phyloP scores from a whole-genome alignment of 2,888 invertebrate genomes.

The Pharmacophagus antenor region DNA sequence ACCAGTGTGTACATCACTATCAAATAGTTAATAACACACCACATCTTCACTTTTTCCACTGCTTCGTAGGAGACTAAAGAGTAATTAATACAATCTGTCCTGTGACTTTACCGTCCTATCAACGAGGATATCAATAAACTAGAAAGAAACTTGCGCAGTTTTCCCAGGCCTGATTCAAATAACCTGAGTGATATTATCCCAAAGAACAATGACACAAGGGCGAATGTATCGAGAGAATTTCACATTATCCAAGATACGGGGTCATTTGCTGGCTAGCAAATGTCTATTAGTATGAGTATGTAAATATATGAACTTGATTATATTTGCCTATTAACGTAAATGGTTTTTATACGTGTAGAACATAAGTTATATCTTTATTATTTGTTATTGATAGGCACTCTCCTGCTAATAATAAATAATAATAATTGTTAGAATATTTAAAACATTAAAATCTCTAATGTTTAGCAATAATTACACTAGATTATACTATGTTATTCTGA shows the following conservation, averaged over 20 bases:
- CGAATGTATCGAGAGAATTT: conserved; percentile 27
- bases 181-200: conserved; percentile 42
- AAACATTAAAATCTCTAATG: too few relatives aligned
- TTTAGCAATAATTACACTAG: too few relatives aligned
- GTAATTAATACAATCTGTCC: conserved; percentile 7
- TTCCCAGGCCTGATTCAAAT: conserved; percentile 52
- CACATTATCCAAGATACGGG: conserved; percentile 11
- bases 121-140: conserved; percentile 32
- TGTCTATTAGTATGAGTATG: too few relatives aligned
- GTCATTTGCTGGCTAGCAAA: not conserved
- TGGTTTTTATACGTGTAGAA: too few relatives aligned
- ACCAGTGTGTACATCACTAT: not conserved
- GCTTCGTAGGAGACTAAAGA: not conserved
- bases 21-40: not conserved
- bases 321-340: too few relatives aligned
- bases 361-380: too few relatives aligned
- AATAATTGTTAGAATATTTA: too few relatives aligned
- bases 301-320: too few relatives aligned
- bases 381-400: too few relatives aligned
- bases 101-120: conserved; percentile 15
- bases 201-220: conserved; percentile 32
- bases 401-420: too few relatives aligned
- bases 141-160: conserved; percentile 37
- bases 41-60: not conserved
- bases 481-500: too few relatives aligned